Base-by-base conservation (phyloP, 2,797 vertebrate species). In the Hemibagrus guttatus region DNA sequence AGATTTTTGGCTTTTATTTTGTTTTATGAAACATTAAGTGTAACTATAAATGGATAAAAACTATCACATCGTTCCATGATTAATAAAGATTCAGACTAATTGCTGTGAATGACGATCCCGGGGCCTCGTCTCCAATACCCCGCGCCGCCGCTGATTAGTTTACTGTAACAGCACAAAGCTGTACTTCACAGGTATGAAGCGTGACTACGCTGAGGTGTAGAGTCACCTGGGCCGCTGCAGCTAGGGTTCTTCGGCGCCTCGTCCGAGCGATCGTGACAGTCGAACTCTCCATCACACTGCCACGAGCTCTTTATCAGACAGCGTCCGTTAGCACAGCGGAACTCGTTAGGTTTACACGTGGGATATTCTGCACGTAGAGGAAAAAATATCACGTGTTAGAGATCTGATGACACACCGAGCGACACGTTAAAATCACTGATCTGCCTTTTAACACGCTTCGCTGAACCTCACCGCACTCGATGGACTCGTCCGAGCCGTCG, bases 401-500 rank as follows among this genome's bases (percentile, higher is more conserved):
- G 39, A 9, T 42, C 49, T 54, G 14, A 28, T 28, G 19, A 11
- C 0, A 75, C 46, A 52, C 6, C 26, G 17, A 16, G n/a, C 14
- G 13, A 13, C 14, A 54, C 14, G 14, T 4, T 3, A 14, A n/a
- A n/a, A n/a, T n/a, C n/a, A n/a, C n/a, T n/a, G n/a, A n/a, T n/a
- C n/a, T 19, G 12, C 56, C 17, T 2, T 17, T 17, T 4, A 16
- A 58, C 17, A 17, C 56, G 3, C 56, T 16, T 1, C 0, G 26
- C 7, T 7, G n/a, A 54, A 28, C 1, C 3, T 9, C 92, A 97
- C 98, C 96, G 84, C 98, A 99, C 93, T 97, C 96, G 83, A 92
- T 88, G 82, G 96, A 96, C 94, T 99, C 98, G 88, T 99, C 98
- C 0, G 98, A 99, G 85, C 97, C 96, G 39, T 99, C 98, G 39